Evolutionary conservation across 2,888 invertebrate species (phyloP).

Genomic region (Dolomedes plantarius): DNA sequence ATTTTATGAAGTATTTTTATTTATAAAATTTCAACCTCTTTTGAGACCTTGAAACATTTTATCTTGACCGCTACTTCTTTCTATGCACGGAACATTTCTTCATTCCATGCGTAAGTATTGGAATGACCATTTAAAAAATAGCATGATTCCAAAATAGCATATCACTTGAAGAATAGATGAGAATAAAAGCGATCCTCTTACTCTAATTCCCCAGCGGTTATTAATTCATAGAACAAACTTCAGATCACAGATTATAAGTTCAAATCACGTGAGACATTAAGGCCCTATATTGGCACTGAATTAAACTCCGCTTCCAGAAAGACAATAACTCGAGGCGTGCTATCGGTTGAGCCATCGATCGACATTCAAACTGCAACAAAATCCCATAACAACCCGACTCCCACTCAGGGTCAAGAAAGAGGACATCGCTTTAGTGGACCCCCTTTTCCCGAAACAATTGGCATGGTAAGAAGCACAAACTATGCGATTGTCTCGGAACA

Average conservation of each 20-base stretch:
- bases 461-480: not conserved
- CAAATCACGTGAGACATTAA: not conserved
- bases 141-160: too few relatives aligned
- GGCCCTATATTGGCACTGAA: not conserved
- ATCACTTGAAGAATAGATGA: too few relatives aligned
- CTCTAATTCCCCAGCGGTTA: too few relatives aligned
- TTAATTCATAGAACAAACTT: too few relatives aligned
- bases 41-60: too few relatives aligned
- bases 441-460: not conserved
- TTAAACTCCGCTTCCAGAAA: not conserved
- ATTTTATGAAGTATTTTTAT: too few relatives aligned
- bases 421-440: not conserved
- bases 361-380: constrained; percentile 5
- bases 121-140: too few relatives aligned
- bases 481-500: constrained; percentile 2
- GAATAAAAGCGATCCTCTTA: too few relatives aligned
- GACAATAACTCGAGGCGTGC: not conserved
- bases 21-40: too few relatives aligned
- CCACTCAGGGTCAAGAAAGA: not conserved
- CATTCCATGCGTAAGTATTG: too few relatives aligned
- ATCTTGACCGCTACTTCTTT: too few relatives aligned
- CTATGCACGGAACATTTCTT: too few relatives aligned
- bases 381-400: constrained; percentile 1
- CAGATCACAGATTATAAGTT: not conserved
- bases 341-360: not conserved